Conservation (phyloP, 64 coral and sea anemone genomes). For the Porites lutea region DNA sequence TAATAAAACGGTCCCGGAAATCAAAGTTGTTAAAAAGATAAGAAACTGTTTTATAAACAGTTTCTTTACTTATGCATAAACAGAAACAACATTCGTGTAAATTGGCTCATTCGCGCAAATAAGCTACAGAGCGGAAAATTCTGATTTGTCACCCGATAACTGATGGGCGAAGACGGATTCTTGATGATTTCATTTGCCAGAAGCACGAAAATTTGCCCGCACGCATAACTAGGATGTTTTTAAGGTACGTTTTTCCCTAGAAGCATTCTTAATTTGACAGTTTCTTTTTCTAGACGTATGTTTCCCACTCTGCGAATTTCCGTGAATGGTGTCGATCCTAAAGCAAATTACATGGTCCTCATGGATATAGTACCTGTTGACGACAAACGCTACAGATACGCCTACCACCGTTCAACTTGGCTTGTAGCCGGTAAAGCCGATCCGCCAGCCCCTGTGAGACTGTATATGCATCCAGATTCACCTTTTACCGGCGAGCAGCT, state of each 20-base stretch:
- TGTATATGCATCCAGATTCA: slow-evolving; percentile 99
- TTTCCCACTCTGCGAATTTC: slow-evolving; percentile 96
- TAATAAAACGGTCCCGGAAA: slow-evolving; percentile 48
- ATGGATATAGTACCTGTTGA: slow-evolving; percentile 99
- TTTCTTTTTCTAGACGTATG: slow-evolving; percentile 81
- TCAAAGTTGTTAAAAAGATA: slow-evolving; percentile 60
- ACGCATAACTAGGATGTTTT: background rate
- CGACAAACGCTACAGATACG: slow-evolving; percentile 97
- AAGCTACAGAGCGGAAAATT: slow-evolving; percentile 16
- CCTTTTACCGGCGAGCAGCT: slow-evolving; percentile 98
- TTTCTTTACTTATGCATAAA: slow-evolving; percentile 24
- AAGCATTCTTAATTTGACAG: background rate
- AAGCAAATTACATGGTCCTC: slow-evolving; percentile 98
- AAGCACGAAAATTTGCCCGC: background rate
- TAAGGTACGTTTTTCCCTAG: background rate
- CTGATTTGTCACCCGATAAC: slow-evolving; percentile 36
- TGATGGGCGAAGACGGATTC: background rate
- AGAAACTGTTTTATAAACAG: slow-evolving; percentile 55
- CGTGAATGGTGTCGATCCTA: slow-evolving; percentile 89
- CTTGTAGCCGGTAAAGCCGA: slow-evolving; percentile 97
- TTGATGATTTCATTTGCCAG: slow-evolving; percentile 29
- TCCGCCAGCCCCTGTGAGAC: slow-evolving; percentile 91
- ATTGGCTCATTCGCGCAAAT: slow-evolving; percentile 34
- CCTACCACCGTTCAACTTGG: slow-evolving; percentile 99
- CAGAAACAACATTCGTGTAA: background rate